Conservation (phyloP, 2,113 vertebrate genomes). For the Anoura caudifer region DNA sequence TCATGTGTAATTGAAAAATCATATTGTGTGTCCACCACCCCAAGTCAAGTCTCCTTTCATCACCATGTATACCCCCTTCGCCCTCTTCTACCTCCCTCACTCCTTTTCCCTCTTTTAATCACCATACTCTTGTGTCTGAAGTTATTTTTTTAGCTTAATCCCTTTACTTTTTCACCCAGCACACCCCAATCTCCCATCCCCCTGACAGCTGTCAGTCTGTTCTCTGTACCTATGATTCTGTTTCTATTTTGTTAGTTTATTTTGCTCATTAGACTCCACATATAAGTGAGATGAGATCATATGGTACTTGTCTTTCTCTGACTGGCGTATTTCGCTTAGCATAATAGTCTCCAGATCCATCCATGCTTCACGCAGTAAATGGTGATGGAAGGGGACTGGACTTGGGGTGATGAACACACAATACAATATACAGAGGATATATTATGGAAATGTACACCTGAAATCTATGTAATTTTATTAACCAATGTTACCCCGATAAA, state of each 20-base stretch:
- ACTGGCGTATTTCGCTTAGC: not conserved
- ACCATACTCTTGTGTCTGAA: not conserved
- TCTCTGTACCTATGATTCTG: not conserved
- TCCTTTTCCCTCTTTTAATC: not conserved
- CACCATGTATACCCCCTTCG: not conserved
- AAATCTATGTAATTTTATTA: not conserved
- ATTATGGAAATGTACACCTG: not conserved
- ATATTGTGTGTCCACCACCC: not conserved
- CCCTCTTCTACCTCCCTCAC: not conserved
- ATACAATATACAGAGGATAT: not conserved
- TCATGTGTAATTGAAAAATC: constrained; percentile 43
- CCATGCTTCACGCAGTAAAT: not conserved
- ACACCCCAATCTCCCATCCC: not conserved
- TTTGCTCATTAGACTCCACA: not conserved
- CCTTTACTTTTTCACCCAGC: not conserved
- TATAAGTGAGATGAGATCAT: not conserved
- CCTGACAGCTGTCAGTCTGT: not conserved
- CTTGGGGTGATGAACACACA: not conserved
- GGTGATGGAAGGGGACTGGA: not conserved
- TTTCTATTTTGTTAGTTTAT: not conserved
- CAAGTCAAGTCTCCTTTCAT: not conserved
- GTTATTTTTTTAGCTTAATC: not conserved
- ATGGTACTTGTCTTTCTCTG: not conserved
- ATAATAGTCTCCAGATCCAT: not conserved
- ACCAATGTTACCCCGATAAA: not conserved